Percentiles rank a stretch among this genome's conserved stretches.
Evolutionary conservation across 2,888 invertebrate genomes (phyloP).

Genomic region (Drosophila mimica): DNA sequence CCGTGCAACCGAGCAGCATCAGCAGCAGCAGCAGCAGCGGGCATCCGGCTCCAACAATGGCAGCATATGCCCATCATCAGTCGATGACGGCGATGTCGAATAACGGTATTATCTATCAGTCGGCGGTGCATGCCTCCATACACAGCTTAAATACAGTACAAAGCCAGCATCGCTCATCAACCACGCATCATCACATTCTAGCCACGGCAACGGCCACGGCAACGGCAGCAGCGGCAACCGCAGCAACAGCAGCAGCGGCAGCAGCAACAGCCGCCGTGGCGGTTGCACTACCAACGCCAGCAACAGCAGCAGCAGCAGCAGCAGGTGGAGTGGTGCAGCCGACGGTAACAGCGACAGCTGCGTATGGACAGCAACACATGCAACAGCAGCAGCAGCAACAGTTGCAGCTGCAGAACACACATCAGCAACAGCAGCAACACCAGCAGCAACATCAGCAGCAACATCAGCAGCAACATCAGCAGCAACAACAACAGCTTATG

Average conservation of each 20-base stretch:
- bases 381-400: conserved; percentile 60
- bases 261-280: conserved; percentile 66
- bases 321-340: conserved; percentile 58
- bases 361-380: conserved; percentile 43
- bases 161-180: conserved; percentile 81
- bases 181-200: conserved; percentile 83
- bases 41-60: conserved; percentile 80
- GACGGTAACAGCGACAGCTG: conserved; percentile 41
- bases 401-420: conserved; percentile 46
- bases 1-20: conserved; percentile 58
- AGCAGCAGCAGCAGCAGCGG: conserved; percentile 62
- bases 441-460: conserved; percentile 58
- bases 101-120: conserved; percentile 85
- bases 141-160: conserved; percentile 84
- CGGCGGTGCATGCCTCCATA: conserved; percentile 84
- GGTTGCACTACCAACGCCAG: conserved; percentile 51
- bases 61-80: conserved; percentile 78
- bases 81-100: conserved; percentile 84
- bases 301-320: conserved; percentile 57
- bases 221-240: conserved; percentile 72
- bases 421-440: conserved; percentile 56
- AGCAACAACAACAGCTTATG: conserved; percentile 33
- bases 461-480: conserved; percentile 41
- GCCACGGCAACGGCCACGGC: conserved; percentile 82
- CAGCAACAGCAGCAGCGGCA: conserved; percentile 71